Evolutionary conservation across 1,140 invertebrate genomes (phyloP), one percentile per base, ranked within the genome.

Genomic region (Eciton burchellii): DNA sequence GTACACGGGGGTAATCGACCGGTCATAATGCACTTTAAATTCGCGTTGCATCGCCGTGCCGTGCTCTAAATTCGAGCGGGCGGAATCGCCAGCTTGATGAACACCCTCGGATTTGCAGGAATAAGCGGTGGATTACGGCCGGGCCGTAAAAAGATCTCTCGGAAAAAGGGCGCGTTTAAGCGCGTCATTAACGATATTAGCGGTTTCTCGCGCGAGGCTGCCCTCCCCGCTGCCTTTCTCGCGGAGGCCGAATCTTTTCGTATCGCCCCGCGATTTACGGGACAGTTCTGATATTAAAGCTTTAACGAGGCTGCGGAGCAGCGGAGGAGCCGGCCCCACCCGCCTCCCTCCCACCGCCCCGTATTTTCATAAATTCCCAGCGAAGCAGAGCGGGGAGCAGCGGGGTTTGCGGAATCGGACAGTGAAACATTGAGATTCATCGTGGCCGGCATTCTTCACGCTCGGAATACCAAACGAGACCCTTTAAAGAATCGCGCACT

Each of bases 161-260:
- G 74, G 62, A 79, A 79, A 79, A 68, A 79, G 47, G 63, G 35
- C 49, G 59, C 65, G 60, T 79, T 79, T 79, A 79, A 79, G 74
- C 63, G 52, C 74, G 63, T 70, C 74, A 79, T 79, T 79, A 79
- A 79, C 74, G 74, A 79, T 79, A 79, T 79, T 79, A 79, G 74
- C 74, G 74, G 74, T 79, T 79, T 79, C 74, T 77, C 74, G 74
- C 74, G 52, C 52, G 49, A 29, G 56, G n/a, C 35, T 29, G 74
- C 52, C 49, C 52, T 41, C 60, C 8, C 29, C 21, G 26, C 5
- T 76, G 29, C 14, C 35, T 57, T 79, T 79, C 70, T 79, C 41
- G 24, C 43, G 12, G 12, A 56, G 24, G 35, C 45, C 14, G 41
- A 45, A 57, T 11, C 29, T 79, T 79, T 68, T 57, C 24, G 35